Percentiles rank a stretch among this genome's conserved stretches.
Conservation (phyloP, 2,797 vertebrate species). For the Protonibea diacanthus region DNA sequence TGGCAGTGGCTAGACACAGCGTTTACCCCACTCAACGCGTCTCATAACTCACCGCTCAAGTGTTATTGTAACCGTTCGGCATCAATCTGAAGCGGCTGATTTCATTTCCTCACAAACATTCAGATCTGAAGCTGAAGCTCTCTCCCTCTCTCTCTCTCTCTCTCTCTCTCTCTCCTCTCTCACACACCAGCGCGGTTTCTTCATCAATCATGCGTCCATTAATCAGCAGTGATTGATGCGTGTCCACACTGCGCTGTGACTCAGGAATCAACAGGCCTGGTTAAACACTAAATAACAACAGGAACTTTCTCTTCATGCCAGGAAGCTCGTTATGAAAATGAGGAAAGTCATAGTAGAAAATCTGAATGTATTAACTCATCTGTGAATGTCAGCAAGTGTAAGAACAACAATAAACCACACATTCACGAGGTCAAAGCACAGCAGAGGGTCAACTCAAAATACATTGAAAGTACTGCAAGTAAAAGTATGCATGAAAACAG, state of each 20-base stretch:
- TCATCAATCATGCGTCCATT: neutral
- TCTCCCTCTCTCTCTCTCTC: neutral
- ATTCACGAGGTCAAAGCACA: neutral
- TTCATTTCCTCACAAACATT: slow-evolving; percentile 55
- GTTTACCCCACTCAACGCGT: slow-evolving; percentile 45
- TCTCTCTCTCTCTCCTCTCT: neutral
- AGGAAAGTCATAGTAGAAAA: neutral
- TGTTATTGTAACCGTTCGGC: slow-evolving; percentile 64
- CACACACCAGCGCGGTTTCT: too few relatives aligned
- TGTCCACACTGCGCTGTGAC: slow-evolving; percentile 15
- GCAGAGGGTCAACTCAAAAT: too few relatives aligned
- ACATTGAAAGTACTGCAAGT: too few relatives aligned
- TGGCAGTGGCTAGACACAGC: slow-evolving; percentile 65
- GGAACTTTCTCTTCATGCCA: slow-evolving; percentile 22
- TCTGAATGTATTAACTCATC: slow-evolving; percentile 25
- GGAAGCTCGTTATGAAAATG: slow-evolving; percentile 35
- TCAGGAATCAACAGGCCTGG: slow-evolving; percentile 1
- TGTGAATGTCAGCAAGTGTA: neutral
- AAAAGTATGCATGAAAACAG: too few relatives aligned
- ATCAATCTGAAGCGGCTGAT: slow-evolving; percentile 58
- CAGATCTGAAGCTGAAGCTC: slow-evolving; percentile 6
- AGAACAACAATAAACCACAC: neutral
- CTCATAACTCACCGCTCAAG: slow-evolving; percentile 70
- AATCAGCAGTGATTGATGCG: slow-evolving; percentile 34
- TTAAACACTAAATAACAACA: slow-evolving; percentile 26